Evolutionary conservation across 2,888 invertebrate species (phyloP).

Genomic region (Phragmatobia fuliginosa): DNA sequence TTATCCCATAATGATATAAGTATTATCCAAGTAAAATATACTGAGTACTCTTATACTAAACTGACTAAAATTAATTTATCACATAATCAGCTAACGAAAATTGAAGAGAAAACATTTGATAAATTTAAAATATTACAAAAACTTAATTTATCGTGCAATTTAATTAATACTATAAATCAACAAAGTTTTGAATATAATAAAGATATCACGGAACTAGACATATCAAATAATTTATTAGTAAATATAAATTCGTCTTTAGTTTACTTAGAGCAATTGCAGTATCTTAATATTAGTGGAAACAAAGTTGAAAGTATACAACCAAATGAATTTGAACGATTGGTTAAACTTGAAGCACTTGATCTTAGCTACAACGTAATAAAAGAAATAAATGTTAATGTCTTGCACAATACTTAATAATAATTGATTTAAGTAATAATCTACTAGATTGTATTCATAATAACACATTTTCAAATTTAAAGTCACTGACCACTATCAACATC

Average conservation of each 20-base stretch:
- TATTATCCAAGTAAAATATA: slow-evolving; percentile 42
- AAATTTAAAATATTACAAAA: slow-evolving; percentile 53
- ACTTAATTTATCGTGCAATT: slow-evolving; percentile 69
- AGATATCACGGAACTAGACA: slow-evolving; percentile 56
- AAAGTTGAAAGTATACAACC: slow-evolving; percentile 53
- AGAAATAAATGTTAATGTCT: slow-evolving; percentile 52
- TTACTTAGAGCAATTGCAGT: slow-evolving; percentile 60
- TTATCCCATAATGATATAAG: slow-evolving; percentile 67
- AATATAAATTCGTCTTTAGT: slow-evolving; percentile 64
- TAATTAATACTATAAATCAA: slow-evolving; percentile 53
- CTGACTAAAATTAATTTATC: slow-evolving; percentile 63
- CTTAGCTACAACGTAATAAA: slow-evolving; percentile 62
- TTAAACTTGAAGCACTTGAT: slow-evolving; percentile 54
- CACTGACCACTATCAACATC: slow-evolving; percentile 56
- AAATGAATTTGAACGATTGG: slow-evolving; percentile 60
- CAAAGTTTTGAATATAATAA: slow-evolving; percentile 67
- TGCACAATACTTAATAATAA: slow-evolving; percentile 53
- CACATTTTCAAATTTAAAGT: slow-evolving; percentile 48
- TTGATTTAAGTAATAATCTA: slow-evolving; percentile 62
- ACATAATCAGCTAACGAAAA: slow-evolving; percentile 58
- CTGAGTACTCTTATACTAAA: slow-evolving; percentile 40
- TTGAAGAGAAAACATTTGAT: slow-evolving; percentile 62
- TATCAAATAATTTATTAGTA: slow-evolving; percentile 63
- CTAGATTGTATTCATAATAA: slow-evolving; percentile 55
- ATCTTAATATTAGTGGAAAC: slow-evolving; percentile 64